Conservation (phyloP, 2,888 invertebrate genomes). For the Plagodis pulveraria region DNA sequence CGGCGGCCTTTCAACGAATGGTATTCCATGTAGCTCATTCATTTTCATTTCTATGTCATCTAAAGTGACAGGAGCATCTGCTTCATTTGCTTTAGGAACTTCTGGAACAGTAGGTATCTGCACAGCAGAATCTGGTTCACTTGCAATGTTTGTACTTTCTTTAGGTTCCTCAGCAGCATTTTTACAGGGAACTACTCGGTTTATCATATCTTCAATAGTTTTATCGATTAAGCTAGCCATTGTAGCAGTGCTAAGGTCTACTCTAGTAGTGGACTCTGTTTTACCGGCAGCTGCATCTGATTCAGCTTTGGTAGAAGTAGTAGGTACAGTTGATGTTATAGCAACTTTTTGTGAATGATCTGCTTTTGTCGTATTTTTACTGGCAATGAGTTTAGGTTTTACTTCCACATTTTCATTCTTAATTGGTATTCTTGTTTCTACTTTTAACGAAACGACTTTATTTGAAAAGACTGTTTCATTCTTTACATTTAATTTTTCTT, state of each 20-base stretch:
- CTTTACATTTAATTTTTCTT: conserved; percentile 61
- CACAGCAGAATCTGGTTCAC: conserved; percentile 35
- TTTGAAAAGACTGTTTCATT: conserved; percentile 63
- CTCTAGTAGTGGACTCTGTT: conserved; percentile 39
- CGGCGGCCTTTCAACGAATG: conserved; percentile 67
- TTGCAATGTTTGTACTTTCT: conserved; percentile 30
- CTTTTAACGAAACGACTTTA: conserved; percentile 46
- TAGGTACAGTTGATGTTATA: conserved; percentile 25
- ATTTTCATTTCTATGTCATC: conserved; percentile 79
- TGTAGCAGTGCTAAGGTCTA: conserved; percentile 62
- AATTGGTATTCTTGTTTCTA: conserved; percentile 35
- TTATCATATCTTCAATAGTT: conserved; percentile 76
- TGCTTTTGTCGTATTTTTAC: conserved; percentile 14
- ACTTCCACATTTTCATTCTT: conserved; percentile 36
- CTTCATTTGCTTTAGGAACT: conserved; percentile 35
- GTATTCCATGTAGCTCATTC: conserved; percentile 78
- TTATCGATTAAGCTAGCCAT: conserved; percentile 66
- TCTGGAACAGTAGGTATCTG: conserved; percentile 39
- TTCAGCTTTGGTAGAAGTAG: conserved; percentile 24
- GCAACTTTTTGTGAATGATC: conserved; percentile 12
- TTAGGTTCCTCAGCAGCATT: conserved; percentile 49
- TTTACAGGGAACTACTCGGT: conserved; percentile 56
- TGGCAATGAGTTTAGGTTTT: conserved; percentile 24
- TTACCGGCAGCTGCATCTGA: conserved; percentile 5
- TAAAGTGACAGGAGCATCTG: conserved; percentile 39